phyloP scores from a whole-genome alignment of 2,113 vertebrate species.

The Upupa epops region DNA sequence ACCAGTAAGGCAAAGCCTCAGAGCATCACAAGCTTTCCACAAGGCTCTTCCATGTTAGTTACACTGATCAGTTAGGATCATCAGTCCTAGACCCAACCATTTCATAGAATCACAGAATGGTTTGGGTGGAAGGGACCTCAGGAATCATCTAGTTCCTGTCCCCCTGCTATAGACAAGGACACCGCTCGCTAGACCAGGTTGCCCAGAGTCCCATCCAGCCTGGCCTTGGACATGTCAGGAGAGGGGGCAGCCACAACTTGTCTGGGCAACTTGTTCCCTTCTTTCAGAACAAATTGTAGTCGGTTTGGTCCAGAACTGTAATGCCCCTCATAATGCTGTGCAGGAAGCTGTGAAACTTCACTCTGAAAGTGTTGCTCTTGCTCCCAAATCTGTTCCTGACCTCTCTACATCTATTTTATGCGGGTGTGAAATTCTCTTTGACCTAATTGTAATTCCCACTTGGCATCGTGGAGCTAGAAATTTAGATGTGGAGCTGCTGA shows the following conservation, averaged over 20 bases:
- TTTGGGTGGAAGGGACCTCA: too few relatives aligned
- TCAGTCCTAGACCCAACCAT: background rate
- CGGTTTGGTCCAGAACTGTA: background rate
- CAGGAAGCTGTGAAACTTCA: background rate
- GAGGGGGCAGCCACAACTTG: too few relatives aligned
- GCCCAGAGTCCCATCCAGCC: too few relatives aligned
- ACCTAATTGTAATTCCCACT: constrained; percentile 50
- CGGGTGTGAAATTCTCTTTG: background rate
- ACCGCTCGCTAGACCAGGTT: too few relatives aligned
- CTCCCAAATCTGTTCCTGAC: background rate
- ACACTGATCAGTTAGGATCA: background rate
- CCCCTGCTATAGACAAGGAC: too few relatives aligned
- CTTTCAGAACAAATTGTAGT: background rate
- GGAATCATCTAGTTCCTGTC: too few relatives aligned
- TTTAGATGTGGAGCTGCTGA: background rate
- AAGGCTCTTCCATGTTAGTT: background rate
- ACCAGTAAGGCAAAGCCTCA: background rate
- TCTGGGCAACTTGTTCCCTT: background rate
- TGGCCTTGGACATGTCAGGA: too few relatives aligned
- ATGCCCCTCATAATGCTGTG: background rate
- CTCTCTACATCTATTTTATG: background rate
- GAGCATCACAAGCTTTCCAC: background rate
- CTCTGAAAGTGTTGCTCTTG: background rate
- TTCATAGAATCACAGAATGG: background rate
- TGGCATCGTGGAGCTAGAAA: background rate